Base-by-base conservation (phyloP, 2,113 vertebrate genomes). In the Emberiza fucata region DNA sequence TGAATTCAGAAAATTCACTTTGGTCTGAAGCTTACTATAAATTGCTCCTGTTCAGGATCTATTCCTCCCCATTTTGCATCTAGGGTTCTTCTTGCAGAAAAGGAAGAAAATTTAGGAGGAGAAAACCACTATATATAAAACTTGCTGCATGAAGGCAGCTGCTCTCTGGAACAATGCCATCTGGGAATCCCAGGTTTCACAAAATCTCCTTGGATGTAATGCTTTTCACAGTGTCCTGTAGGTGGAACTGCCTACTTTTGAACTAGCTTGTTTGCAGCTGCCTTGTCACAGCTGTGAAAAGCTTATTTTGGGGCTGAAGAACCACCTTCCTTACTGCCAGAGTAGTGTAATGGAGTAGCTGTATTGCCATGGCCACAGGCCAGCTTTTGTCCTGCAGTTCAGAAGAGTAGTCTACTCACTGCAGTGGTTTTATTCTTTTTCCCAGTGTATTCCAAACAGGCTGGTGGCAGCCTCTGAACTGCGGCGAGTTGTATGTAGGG, bases 331-430 rank as follows among this genome's bases (percentile, higher is more conserved):
- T 39, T 88, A 15, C 3, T 54, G 47, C 10, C 18, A 39, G 42
- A 73, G 53, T 33, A 85, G 15, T 0, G 0, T 9, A 6, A 24
- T 31, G 14, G 6, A 78, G 23, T 37, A 33, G 29, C 37, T 79
- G 2, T 42, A 12, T 51, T 83, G 23, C 24, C 8, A 24, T 13
- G 4, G 6, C 60, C 25, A 28, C 65, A 47, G 27, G 27, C 17
- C 48, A 56, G 5, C 35, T 68, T 82, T 37, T 51, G 5, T 76
- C 51, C 33, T 3, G 1, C 39, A 35, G 5, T 39, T 72, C 23
- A 16, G 28, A 63, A 17, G 5, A 64, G 48, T 24, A 37, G 15
- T 11, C 6, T 4, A 1, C 40, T 72, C 2, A 3, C 50, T 75
- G 39, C 70, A 24, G 29, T 53, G 51, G 4, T 61, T 65, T 57